A percentile compares a stretch with the other conserved stretches of the same genome.
Conservation (phyloP, 2,797 vertebrate species). For the Chaetophractus vellerosus region DNA sequence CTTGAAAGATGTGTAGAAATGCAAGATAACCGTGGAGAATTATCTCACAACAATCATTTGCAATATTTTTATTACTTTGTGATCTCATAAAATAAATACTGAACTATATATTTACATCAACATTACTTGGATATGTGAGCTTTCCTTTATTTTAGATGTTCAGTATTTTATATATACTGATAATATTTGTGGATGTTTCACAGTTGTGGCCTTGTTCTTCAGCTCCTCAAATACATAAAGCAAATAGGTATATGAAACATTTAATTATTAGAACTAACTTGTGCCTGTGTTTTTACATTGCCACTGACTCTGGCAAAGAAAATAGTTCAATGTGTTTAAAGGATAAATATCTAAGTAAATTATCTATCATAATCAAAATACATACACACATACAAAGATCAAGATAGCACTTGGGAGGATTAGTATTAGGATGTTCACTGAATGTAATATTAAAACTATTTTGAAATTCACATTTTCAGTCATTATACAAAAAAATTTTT, state of each 20-base stretch:
- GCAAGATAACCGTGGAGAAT: not conserved
- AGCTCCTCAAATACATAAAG: conserved; percentile 48
- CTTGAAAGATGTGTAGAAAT: not conserved
- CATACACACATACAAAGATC: conserved; percentile 12
- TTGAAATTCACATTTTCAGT: conserved; percentile 80
- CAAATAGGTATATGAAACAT: not conserved
- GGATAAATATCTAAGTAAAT: conserved; percentile 71
- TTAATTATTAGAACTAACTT: conserved; percentile 67
- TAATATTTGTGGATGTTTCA: not conserved
- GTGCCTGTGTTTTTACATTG: conserved; percentile 66
- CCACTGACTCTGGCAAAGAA: conserved; percentile 78
- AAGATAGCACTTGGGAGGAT: conserved; percentile 71
- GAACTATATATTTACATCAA: not conserved
- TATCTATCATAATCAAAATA: conserved; percentile 74
- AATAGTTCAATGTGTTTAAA: conserved; percentile 71
- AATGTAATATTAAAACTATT: conserved; percentile 82
- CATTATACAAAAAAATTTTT: conserved; percentile 82
- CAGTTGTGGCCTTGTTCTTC: conserved; percentile 49
- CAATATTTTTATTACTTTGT: not conserved
- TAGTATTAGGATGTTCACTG: conserved; percentile 74
- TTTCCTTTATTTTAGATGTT: not conserved
- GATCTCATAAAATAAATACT: not conserved
- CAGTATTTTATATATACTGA: not conserved
- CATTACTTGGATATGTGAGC: not conserved
- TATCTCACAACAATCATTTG: not conserved